A percentile compares a stretch with the other conserved stretches of the same genome.
Conservation (phyloP, 2,797 vertebrate species). For the Lutjanus argentimaculatus region DNA sequence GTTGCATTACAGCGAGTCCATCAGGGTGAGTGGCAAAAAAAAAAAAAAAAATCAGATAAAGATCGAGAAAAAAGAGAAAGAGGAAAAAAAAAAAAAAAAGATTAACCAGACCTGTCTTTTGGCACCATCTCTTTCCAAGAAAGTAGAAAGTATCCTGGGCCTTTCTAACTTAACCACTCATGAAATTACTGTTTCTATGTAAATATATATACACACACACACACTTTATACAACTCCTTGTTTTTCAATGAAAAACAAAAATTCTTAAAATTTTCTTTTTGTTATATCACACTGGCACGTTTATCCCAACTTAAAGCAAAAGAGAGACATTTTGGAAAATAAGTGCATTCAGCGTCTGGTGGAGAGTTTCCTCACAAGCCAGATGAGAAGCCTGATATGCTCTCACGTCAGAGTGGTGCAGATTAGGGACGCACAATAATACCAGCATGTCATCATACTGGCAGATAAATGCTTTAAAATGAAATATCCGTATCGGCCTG, state of each 20-base stretch:
- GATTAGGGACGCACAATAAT: too few relatives aligned
- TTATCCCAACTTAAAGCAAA: slow-evolving; percentile 37
- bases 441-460: too few relatives aligned
- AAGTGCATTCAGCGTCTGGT: background rate
- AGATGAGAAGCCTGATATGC: background rate
- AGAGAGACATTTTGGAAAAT: slow-evolving; percentile 20
- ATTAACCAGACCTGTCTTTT: slow-evolving; percentile 45
- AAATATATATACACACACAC: slow-evolving; percentile 57
- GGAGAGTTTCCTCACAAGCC: background rate
- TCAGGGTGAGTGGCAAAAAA: slow-evolving; percentile 44
- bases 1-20: slow-evolving; percentile 56
- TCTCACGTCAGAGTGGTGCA: too few relatives aligned
- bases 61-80: background rate
- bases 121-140: slow-evolving; percentile 56
- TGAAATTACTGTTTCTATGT: slow-evolving; percentile 57
- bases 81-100: slow-evolving; percentile 14
- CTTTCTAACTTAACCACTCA: slow-evolving; percentile 46
- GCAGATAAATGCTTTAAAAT: too few relatives aligned
- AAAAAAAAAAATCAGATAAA: slow-evolving; percentile 32
- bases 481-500: too few relatives aligned
- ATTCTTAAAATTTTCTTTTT: slow-evolving; percentile 74
- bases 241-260: slow-evolving; percentile 74
- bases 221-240: slow-evolving; percentile 69
- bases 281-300: slow-evolving; percentile 40
- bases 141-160: slow-evolving; percentile 58